phyloP scores from a whole-genome alignment of 2,113 vertebrate genomes.

The Oryctolagus cuniculus region DNA sequence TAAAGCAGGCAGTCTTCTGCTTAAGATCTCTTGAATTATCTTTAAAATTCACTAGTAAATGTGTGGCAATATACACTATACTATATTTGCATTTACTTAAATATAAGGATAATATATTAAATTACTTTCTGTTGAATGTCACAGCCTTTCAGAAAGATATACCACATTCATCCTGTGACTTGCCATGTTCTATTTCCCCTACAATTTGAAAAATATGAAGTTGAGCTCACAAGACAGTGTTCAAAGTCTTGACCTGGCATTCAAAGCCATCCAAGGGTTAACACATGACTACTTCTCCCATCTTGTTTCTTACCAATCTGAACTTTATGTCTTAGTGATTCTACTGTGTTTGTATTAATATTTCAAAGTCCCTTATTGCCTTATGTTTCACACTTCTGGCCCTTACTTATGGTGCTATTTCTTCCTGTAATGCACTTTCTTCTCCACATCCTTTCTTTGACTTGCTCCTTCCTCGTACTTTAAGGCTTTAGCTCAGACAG shows the following conservation, averaged over 20 bases:
- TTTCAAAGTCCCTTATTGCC: background rate
- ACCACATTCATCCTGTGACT: background rate
- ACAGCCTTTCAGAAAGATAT: background rate
- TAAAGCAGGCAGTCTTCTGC: background rate
- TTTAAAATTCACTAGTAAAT: background rate
- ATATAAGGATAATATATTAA: background rate
- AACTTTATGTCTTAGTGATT: background rate
- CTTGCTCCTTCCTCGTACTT: background rate
- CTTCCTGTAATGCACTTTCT: background rate
- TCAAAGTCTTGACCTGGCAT: background rate
- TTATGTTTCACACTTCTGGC: background rate
- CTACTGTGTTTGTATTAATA: background rate
- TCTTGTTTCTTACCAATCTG: background rate
- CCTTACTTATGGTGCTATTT: background rate
- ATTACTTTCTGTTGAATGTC: background rate
- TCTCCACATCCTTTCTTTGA: background rate
- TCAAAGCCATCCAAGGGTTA: background rate
- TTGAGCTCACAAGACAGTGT: background rate
- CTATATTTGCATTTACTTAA: background rate
- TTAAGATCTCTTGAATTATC: background rate
- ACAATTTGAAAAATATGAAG: background rate
- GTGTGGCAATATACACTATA: background rate
- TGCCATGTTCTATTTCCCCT: background rate
- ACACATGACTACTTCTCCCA: background rate
- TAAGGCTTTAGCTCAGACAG: background rate